Percentiles rank a stretch among this genome's conserved stretches.
Conservation (phyloP, 2,797 vertebrate genomes). For the Sebastes hopkinsi region DNA sequence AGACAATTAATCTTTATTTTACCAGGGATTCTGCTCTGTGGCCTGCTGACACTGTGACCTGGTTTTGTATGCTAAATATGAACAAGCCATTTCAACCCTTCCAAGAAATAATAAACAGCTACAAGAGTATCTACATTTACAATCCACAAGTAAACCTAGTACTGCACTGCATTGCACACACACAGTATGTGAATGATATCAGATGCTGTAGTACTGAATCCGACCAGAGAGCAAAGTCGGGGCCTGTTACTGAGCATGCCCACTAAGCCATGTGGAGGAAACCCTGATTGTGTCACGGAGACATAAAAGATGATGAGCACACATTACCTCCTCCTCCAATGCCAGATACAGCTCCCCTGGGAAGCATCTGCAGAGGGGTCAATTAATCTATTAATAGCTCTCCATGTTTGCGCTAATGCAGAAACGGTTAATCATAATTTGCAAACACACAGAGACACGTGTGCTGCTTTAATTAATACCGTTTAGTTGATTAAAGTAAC, state of each 20-base stretch:
- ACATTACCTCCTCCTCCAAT: background rate
- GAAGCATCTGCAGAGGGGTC: slow-evolving; percentile 16
- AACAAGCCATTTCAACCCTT: background rate
- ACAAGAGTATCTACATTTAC: background rate
- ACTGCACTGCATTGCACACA: background rate
- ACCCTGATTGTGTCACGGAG: slow-evolving; percentile 2
- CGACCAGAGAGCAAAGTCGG: background rate
- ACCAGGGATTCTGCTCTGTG: background rate
- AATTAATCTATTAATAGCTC: slow-evolving; percentile 11
- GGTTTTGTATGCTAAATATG: background rate
- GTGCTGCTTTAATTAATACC: background rate
- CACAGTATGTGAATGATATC: background rate
- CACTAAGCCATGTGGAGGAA: slow-evolving; percentile 1
- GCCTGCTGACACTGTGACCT: slow-evolving; percentile 9
- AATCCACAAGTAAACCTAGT: background rate
- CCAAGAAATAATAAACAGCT: background rate
- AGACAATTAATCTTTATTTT: background rate
- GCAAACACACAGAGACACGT: background rate
- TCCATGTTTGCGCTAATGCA: background rate
- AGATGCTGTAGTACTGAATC: background rate
- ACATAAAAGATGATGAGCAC: slow-evolving; percentile 12
- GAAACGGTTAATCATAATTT: background rate
- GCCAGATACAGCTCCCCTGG: background rate
- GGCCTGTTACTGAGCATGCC: slow-evolving; percentile 9
- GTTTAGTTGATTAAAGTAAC: background rate